Evolutionary conservation across 2,888 invertebrate genomes (phyloP).

Genomic region (Sarcophaga carnaria): DNA sequence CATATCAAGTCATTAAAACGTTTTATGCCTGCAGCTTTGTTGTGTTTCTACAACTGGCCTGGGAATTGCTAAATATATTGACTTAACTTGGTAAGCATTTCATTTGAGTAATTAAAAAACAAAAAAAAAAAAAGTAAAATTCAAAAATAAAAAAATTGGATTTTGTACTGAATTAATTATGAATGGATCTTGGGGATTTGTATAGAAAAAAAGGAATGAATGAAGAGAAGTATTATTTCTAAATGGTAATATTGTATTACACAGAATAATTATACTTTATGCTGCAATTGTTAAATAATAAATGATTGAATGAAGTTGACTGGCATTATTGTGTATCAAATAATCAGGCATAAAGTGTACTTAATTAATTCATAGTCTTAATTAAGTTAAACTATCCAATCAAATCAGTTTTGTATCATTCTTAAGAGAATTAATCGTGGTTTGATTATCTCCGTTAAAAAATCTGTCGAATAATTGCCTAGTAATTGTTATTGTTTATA

Average conservation of each 20-base stretch:
- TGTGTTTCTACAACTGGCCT: not conserved
- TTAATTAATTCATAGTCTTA: constrained; percentile 42
- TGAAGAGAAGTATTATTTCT: not conserved
- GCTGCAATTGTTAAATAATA: not conserved
- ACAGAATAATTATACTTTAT: constrained; percentile 2
- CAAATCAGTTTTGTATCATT: not conserved
- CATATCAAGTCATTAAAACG: not conserved
- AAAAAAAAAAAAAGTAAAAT: not conserved
- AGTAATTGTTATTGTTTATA: too few species aligned
- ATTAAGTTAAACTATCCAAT: constrained; percentile 2
- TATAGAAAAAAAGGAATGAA: not conserved
- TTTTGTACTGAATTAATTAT: not conserved
- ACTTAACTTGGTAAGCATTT: constrained; percentile 22
- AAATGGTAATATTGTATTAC: not conserved
- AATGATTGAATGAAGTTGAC: constrained; percentile 12
- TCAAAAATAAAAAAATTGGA: not conserved
- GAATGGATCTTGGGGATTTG: not conserved
- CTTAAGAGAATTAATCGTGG: too few species aligned
- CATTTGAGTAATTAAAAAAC: constrained; percentile 20
- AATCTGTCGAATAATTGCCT: too few species aligned
- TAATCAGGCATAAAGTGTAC: not conserved
- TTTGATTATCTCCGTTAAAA: too few species aligned
- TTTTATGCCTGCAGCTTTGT: not conserved
- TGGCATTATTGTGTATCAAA: constrained; percentile 12
- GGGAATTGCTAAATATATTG: constrained; percentile 26